Conservation (phyloP, 2,797 vertebrate genomes). For the Meda fulgida region DNA sequence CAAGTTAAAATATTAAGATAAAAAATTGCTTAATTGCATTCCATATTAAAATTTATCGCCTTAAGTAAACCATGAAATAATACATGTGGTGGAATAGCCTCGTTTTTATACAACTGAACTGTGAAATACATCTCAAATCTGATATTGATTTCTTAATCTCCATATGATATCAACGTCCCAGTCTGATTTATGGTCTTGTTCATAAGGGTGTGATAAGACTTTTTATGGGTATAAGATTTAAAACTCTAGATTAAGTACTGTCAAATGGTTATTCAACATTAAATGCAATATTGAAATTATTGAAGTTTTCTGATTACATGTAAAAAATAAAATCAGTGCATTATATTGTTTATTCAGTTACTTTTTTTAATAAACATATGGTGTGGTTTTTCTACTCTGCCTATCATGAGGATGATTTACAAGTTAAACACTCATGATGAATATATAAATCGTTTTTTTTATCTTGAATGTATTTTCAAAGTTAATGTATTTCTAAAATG, state of each 20-base stretch:
- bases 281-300: conserved; percentile 18
- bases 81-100: neutral
- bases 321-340: neutral
- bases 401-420: conserved; percentile 32
- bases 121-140: conserved; percentile 40
- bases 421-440: neutral
- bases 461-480: conserved; percentile 67
- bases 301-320: neutral
- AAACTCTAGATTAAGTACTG: neutral
- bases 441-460: conserved; percentile 62
- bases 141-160: conserved; percentile 44
- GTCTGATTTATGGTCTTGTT: neutral
- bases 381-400: conserved; percentile 50
- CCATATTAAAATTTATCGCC: conserved; percentile 8
- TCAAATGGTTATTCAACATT: neutral
- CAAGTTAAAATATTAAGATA: neutral
- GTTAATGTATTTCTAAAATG: conserved; percentile 49
- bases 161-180: conserved; percentile 8
- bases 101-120: conserved; percentile 18
- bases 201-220: conserved; percentile 13
- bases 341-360: neutral
- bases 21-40: conserved; percentile 20
- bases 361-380: neutral
- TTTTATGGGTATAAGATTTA: neutral
- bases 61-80: conserved; percentile 4